phyloP scores from a whole-genome alignment of 1,140 invertebrate genomes.

The Pomacea maculata region DNA sequence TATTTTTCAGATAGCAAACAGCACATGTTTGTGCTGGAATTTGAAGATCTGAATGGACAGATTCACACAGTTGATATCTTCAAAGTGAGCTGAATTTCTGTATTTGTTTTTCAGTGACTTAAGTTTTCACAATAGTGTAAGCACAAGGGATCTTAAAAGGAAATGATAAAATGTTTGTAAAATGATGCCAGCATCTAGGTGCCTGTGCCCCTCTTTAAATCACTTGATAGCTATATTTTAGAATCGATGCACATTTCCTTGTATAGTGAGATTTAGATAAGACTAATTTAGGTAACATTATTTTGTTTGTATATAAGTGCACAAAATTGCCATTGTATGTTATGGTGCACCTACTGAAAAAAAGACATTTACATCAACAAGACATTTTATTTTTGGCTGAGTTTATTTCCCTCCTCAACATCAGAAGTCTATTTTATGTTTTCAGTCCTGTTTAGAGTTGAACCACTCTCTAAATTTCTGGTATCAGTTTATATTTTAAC shows the following conservation, averaged over 20 bases:
- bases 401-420: too few species aligned
- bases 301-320: neutral
- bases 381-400: too few species aligned
- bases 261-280: neutral
- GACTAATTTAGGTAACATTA: neutral
- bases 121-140: neutral
- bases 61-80: conserved; percentile 38
- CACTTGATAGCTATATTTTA: too few species aligned
- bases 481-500: too few species aligned
- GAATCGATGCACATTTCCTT: neutral
- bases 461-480: too few species aligned
- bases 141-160: neutral
- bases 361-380: too few species aligned
- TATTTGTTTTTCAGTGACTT: neutral
- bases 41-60: conserved; percentile 50
- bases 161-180: neutral
- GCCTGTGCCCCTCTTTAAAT: too few species aligned
- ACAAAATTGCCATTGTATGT: neutral
- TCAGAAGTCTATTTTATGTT: too few species aligned
- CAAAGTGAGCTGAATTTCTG: conserved; percentile 28
- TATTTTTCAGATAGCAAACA: conserved; percentile 37
- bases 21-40: conserved; percentile 47
- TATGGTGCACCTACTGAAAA: neutral
- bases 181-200: too few species aligned
- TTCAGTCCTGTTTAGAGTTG: too few species aligned